phyloP scores from a whole-genome alignment of 2,797 vertebrate species.

The Lagocephalus sceleratus region DNA sequence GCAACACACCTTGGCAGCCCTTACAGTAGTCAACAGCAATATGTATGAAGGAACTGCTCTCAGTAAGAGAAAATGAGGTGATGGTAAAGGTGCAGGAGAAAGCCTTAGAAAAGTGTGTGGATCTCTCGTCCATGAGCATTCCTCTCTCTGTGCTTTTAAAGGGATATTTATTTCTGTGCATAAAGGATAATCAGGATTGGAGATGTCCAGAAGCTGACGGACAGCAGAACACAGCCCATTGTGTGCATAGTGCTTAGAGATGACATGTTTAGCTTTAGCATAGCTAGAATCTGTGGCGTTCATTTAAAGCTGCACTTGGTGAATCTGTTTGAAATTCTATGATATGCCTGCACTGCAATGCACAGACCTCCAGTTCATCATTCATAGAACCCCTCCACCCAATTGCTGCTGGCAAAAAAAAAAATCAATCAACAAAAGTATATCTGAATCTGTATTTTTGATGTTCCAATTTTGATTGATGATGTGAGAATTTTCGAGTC shows the following conservation, averaged over 20 bases:
- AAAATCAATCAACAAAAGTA: too few species aligned
- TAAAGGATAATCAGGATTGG: background rate
- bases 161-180: constrained; percentile 4
- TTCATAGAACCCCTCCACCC: too few species aligned
- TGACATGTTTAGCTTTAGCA: constrained; percentile 18
- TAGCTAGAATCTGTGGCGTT: constrained; percentile 14
- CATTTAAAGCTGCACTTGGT: constrained; percentile 39
- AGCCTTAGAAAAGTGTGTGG: too few species aligned
- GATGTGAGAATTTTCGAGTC: too few species aligned
- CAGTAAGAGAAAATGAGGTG: background rate
- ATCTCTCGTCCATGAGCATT: constrained; percentile 19
- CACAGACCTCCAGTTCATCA: too few species aligned
- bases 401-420: too few species aligned
- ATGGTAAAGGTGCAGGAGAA: background rate
- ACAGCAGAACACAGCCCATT: constrained; percentile 32
- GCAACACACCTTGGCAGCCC: background rate
- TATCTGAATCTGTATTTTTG: too few species aligned
- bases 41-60: constrained; percentile 19
- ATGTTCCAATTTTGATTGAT: too few species aligned
- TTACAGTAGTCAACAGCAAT: constrained; percentile 12
- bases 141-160: constrained; percentile 45
- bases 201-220: constrained; percentile 37
- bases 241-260: constrained; percentile 31
- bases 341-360: too few species aligned
- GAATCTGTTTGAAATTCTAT: too few species aligned